Evolutionary conservation across 2,797 vertebrate genomes (phyloP), one percentile per base, ranked within the genome.

Genomic region (Acropternis orthonyx): DNA sequence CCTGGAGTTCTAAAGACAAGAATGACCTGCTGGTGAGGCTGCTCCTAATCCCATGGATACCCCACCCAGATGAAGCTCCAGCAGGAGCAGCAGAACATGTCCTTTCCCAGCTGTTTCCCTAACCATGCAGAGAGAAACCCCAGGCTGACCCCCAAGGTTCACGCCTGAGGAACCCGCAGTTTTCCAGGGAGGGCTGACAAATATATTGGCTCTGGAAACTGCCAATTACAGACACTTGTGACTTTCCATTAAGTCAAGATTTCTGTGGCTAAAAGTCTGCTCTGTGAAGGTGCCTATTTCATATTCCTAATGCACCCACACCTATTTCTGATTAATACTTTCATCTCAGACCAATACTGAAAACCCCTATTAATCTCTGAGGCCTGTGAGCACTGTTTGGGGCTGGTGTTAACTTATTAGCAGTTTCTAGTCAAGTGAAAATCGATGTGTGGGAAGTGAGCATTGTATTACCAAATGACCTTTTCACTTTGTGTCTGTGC

Each of bases 351-450:
- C 16, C 43, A 81, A 18, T 88, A 93, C 68, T 68, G 94, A 95
- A 88, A 96, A 34, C 26, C 58, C 14, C 36, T 66, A 73, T 83
- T 95, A 90, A 87, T 89, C 66, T 52, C 87, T 51, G 82, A 67
- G 49, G 41, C 65, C 52, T 34, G 4, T 4, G 14, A 66, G 71
- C n/a, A 14, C 27, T 14, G 32, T 66, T 90, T 85, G 63, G 72
- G 51, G 77, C 65, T 79, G 73, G 44, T 92, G 88, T 46, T 88
- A 82, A 94, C n/a, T 85, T 48, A 73, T 72, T 68, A 93, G 39
- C 92, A 78, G 94, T 88, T 95, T 88, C 88, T 89, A 93, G 41
- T 68, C 36, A 41, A 79, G 91, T 52, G 79, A 62, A 76, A 91
- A 93, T 69, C 23, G 0, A 28, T 51, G 74, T 46, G 88, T 95